Percentiles rank a stretch among this genome's conserved stretches.
phyloP scores from a whole-genome alignment of 2,797 vertebrate genomes.

The Setipinna tenuifilis region DNA sequence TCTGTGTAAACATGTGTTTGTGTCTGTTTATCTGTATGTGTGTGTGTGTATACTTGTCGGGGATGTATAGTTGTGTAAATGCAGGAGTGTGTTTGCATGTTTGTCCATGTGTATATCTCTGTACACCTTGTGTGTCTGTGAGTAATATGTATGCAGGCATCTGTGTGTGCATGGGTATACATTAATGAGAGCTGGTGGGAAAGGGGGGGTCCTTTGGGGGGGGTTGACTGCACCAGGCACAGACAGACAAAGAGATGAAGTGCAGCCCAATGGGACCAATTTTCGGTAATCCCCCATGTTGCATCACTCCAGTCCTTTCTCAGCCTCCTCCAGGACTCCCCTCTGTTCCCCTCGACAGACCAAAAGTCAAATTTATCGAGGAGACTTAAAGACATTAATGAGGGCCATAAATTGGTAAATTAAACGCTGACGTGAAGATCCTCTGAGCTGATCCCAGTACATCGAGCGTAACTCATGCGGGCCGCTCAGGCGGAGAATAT shows the following conservation, averaged over 20 bases:
- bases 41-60: no score
- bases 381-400: not conserved
- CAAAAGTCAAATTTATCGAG: not conserved
- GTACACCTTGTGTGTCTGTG: no score
- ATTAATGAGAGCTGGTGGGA: no score
- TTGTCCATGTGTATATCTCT: no score
- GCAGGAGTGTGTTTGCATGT: no score
- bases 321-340: not conserved
- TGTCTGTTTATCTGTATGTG: no score
- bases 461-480: not conserved
- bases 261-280: not conserved
- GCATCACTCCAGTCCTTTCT: not conserved
- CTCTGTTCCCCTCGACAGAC: not conserved
- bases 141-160: no score
- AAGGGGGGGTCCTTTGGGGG: no score
- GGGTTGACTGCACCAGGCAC: not conserved
- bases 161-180: no score
- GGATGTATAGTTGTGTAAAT: no score
- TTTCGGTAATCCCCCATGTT: not conserved
- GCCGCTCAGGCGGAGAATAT: not conserved
- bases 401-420: slow-evolving; percentile 2
- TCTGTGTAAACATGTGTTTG: no score
- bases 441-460: not conserved
- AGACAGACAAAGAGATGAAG: not conserved
- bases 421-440: not conserved